These are phyloP conservation scores for Cavia porcellus DNA, from an alignment of 2,113 vertebrate species.

Conservation along the genomic window DNA sequence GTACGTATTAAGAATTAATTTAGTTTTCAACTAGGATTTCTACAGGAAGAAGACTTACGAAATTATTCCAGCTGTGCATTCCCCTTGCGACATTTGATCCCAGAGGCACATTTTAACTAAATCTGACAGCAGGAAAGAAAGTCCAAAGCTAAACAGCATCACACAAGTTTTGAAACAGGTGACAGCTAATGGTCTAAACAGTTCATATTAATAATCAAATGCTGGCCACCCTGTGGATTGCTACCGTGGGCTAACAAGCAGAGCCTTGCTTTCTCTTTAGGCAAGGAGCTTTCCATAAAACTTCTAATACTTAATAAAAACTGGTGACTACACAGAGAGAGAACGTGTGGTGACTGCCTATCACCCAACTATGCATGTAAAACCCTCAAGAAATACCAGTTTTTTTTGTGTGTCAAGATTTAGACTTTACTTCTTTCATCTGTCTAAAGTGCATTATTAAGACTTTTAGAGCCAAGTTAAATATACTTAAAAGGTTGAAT, in stretches of 20 bases:
- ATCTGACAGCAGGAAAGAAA: conserved; percentile 77
- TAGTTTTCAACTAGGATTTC: conserved; percentile 70
- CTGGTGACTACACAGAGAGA: neutral
- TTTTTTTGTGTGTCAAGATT: neutral
- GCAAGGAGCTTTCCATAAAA: neutral
- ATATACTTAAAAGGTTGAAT: neutral
- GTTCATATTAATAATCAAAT: conserved; percentile 72
- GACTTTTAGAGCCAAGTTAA: neutral
- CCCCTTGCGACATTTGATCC: conserved; percentile 69
- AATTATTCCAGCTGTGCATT: conserved; percentile 58
- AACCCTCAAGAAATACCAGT: neutral
- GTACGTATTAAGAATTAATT: conserved; percentile 80
- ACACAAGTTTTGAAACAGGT: conserved; percentile 73
- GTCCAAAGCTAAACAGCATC: conserved; percentile 69
- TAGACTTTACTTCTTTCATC: neutral
- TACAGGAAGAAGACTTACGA: conserved; percentile 67
- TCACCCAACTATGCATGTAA: neutral
- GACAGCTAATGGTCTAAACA: conserved; percentile 72
- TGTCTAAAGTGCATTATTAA: neutral
- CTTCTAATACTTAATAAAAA: conserved; percentile 12
- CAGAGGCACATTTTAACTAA: conserved; percentile 79
- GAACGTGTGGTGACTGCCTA: neutral
- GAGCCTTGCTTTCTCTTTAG: conserved; percentile 57
- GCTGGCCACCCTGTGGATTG: conserved; percentile 55
- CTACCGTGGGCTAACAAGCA: conserved; percentile 66